Conservation (phyloP, 2,113 vertebrate genomes). For the Mus musculus region GRCm39 chr1:25764501-25765000, state of each 20-base stretch:
- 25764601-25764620: neutral
- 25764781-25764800: too few relatives aligned
- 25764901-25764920: neutral
- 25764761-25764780: neutral
- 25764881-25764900: neutral
- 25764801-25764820: neutral
- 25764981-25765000: neutral
- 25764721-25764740: neutral
- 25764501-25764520: too few relatives aligned
- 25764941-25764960: neutral
- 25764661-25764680: neutral
- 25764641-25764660: neutral
- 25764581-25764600: too few relatives aligned
- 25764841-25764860: neutral
- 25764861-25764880: neutral
- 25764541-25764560: too few relatives aligned
- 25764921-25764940: neutral
- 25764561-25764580: too few relatives aligned
- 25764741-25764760: neutral
- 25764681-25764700: neutral
- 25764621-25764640: neutral
- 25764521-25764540: too few relatives aligned
- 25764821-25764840: neutral
- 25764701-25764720: conserved; percentile 3
- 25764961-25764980: neutral